These are phyloP conservation scores for Meandrusa payeni DNA, from an alignment of 2,888 invertebrate species.

Conservation along the genomic window DNA sequence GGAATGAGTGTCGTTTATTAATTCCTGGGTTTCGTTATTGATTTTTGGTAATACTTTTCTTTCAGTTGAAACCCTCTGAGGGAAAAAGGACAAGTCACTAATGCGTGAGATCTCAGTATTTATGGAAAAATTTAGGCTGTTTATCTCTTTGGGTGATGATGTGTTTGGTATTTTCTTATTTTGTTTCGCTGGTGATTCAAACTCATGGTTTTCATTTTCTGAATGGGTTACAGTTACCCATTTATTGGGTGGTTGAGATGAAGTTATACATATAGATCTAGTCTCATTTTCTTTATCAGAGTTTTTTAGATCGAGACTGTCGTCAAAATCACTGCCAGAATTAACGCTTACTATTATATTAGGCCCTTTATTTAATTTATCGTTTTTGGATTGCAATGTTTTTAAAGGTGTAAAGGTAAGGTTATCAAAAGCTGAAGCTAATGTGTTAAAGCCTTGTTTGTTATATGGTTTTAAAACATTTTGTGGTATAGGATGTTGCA, in stretches of 20 bases:
- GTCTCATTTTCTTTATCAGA: conserved; percentile 61
- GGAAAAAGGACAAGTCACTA: conserved; percentile 67
- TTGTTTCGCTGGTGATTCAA: conserved; percentile 45
- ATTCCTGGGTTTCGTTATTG: conserved; percentile 57
- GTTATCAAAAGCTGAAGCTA: conserved; percentile 60
- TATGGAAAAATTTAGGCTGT: conserved; percentile 70
- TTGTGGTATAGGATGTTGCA: conserved; percentile 32
- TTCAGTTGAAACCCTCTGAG: conserved; percentile 71
- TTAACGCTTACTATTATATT: conserved; percentile 61
- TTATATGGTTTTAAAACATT: conserved; percentile 60
- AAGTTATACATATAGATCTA: conserved; percentile 57
- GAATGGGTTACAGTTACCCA: conserved; percentile 51
- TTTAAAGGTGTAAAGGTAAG: conserved; percentile 68
- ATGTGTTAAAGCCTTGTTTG: conserved; percentile 42
- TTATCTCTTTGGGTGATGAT: conserved; percentile 69
- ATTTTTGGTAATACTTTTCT: conserved; percentile 56
- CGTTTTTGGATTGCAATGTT: conserved; percentile 41
- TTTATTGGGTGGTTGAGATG: conserved; percentile 52
- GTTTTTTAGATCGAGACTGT: conserved; percentile 52
- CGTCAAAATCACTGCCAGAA: conserved; percentile 63
- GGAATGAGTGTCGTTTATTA: conserved; percentile 48
- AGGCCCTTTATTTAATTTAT: conserved; percentile 60
- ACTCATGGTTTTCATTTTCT: conserved; percentile 34
- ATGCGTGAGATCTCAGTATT: conserved; percentile 73
- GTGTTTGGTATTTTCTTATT: conserved; percentile 70